These are phyloP conservation scores for Scartelaos histophorus DNA, from an alignment of 2,113 vertebrate genomes.

Conservation along the genomic window DNA sequence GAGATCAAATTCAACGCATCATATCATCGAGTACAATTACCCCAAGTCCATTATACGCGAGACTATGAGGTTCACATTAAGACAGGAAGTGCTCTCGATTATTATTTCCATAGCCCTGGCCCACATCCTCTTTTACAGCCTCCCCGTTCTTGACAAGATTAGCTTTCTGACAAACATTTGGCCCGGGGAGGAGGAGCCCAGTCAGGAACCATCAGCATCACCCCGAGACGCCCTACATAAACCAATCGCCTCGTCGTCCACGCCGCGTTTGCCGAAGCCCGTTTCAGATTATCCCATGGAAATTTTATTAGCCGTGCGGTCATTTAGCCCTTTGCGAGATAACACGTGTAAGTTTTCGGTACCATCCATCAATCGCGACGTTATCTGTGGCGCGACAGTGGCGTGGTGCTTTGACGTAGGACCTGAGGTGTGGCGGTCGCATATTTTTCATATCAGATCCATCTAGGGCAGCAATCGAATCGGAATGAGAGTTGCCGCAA, in stretches of 20 bases:
- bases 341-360: no score
- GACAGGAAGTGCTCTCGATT: constrained; percentile 17
- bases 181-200: constrained; percentile 27
- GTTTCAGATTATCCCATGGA: not conserved
- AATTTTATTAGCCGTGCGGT: not conserved
- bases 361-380: no score
- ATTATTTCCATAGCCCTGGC: constrained; percentile 28
- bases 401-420: no score
- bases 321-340: not conserved
- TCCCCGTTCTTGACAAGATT: constrained; percentile 17
- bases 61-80: constrained; percentile 12
- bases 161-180: constrained; percentile 17
- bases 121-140: constrained; percentile 21
- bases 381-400: no score
- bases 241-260: not conserved
- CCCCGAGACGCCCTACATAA: constrained; percentile 5
- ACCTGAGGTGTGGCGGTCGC: not conserved
- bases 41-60: constrained; percentile 22
- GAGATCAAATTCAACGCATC: no score
- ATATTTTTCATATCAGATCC: not conserved
- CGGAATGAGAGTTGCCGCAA: no score
- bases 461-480: not conserved
- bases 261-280: not conserved
- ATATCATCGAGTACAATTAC: not conserved
- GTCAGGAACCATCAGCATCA: constrained; percentile 50